Evolutionary conservation across 1,140 invertebrate species (phyloP).

Genomic region (Trichonephila clavata): DNA sequence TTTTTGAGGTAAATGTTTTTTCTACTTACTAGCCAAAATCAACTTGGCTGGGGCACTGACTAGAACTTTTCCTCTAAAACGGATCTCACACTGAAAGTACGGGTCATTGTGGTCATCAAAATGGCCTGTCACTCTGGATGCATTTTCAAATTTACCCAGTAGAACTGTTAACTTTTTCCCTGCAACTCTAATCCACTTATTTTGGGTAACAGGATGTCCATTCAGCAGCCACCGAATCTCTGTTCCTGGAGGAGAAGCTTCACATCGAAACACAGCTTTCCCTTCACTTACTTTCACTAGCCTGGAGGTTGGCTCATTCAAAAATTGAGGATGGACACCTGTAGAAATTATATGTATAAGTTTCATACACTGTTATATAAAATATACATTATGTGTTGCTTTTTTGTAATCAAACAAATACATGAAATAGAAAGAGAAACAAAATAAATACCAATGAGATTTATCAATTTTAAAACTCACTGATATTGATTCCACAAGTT

Average conservation of each 20-base stretch:
- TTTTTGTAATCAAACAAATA: too few relatives aligned
- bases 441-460: too few relatives aligned
- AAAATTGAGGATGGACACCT: constrained; percentile 57
- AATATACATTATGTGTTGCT: too few relatives aligned
- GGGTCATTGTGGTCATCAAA: constrained; percentile 20
- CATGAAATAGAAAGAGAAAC: too few relatives aligned
- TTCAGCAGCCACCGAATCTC: constrained; percentile 76
- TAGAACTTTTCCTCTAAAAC: constrained; percentile 69
- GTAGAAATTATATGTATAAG: not conserved
- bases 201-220: constrained; percentile 56
- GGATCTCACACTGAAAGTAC: constrained; percentile 77
- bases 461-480: too few relatives aligned
- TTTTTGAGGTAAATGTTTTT: not conserved
- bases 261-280: constrained; percentile 66
- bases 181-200: constrained; percentile 40
- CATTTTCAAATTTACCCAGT: constrained; percentile 56
- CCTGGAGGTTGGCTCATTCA: constrained; percentile 66
- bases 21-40: constrained; percentile 76
- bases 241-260: constrained; percentile 58
- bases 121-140: not conserved
- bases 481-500: too few relatives aligned
- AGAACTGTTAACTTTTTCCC: constrained; percentile 57
- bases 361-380: not conserved
- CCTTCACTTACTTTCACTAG: constrained; percentile 55
- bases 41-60: constrained; percentile 78